Base-by-base conservation (phyloP, 1,140 invertebrate species). In the Dryas iulia region DNA sequence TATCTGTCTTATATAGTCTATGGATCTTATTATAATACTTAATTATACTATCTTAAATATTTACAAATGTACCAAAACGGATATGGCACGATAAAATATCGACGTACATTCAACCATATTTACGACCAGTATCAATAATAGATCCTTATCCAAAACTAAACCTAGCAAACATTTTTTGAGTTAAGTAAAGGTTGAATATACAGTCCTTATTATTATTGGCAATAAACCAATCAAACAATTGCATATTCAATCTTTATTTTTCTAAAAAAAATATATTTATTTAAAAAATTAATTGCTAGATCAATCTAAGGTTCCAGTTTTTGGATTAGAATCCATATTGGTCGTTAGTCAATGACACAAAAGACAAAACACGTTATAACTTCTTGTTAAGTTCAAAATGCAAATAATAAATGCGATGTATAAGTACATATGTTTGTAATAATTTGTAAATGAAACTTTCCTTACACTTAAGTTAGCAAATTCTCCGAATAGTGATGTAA, bases 51-150 rank as follows among this genome's bases (percentile, higher is more conserved):
- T 74, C 70, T 71, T 69, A 66, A 74, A 74, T 83, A 84, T 84
- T 86, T 86, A 84, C 82, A 79, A 81, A 74, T 74, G 73, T 77
- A 79, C 77, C 78, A 80, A 53, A 21, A 60, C 31, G 64, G 11
- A 67, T 77, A 81, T 81, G 78, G 77, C 73, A 80, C 76, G 25
- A 10, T 14, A 59, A 53, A 66, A 59, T 30, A 59, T 64, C 21
- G 24, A 47, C 65, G 59, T 59, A 66, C 11, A 5, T 31, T 63
- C 10, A 54, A 59, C 18, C n/a, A 47, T 26, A 39, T 60, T 47
- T 53, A 60, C n/a, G n/a, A n/a, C n/a, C n/a, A n/a, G n/a, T n/a
- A n/a, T n/a, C n/a, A n/a, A n/a, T n/a, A n/a, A n/a, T n/a, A n/a
- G n/a, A n/a, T n/a, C n/a, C n/a, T n/a, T n/a, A n/a, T n/a, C n/a